These are phyloP conservation scores for Stegodyphus dumicola DNA, from an alignment of 1,140 invertebrate species.

Conservation along the genomic window DNA sequence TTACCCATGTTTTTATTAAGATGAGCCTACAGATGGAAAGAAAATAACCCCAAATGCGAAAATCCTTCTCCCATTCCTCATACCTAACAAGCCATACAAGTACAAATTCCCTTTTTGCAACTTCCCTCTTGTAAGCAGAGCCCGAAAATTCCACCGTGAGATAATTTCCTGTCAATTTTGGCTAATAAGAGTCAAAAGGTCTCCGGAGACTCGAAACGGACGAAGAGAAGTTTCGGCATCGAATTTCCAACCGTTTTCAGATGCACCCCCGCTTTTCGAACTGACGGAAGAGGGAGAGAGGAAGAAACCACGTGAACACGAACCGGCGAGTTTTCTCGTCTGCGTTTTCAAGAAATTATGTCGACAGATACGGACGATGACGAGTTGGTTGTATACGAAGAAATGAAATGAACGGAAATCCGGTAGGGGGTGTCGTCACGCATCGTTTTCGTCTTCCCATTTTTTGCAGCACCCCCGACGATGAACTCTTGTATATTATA, in stretches of 20 bases:
- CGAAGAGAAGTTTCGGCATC: neutral
- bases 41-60: too few relatives aligned
- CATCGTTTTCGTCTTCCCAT: neutral
- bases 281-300: neutral
- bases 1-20: too few relatives aligned
- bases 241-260: constrained; percentile 15
- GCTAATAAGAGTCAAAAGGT: constrained; percentile 50
- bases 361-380: too few relatives aligned
- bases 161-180: constrained; percentile 40
- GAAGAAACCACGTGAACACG: neutral
- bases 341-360: too few relatives aligned
- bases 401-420: constrained; percentile 22
- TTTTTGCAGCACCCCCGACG: too few relatives aligned
- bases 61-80: too few relatives aligned
- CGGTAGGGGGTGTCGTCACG: constrained; percentile 1
- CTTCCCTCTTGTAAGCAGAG: neutral
- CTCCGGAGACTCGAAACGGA: constrained; percentile 1
- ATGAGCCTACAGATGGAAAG: too few relatives aligned
- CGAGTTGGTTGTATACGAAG: neutral
- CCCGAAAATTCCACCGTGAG: constrained; percentile 7
- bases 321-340: too few relatives aligned
- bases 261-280: neutral
- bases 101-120: neutral
- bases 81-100: too few relatives aligned
- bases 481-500: too few relatives aligned